phyloP scores from a whole-genome alignment of 2,888 invertebrate species.

The Conomelus anceps region DNA sequence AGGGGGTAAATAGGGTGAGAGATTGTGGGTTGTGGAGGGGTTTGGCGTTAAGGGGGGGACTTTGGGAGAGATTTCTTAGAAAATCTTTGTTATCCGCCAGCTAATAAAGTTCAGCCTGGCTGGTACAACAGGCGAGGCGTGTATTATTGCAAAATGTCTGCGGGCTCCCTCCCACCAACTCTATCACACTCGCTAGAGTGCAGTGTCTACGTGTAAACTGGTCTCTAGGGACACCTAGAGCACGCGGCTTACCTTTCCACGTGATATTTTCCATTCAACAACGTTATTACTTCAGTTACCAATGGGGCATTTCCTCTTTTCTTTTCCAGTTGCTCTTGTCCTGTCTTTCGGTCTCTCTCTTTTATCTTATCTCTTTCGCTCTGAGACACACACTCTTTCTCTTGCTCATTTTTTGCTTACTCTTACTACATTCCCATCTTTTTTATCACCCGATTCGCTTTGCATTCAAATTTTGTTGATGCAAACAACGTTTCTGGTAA shows the following conservation, averaged over 20 bases:
- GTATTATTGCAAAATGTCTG: neutral
- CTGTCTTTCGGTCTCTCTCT: neutral
- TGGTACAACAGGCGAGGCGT: neutral
- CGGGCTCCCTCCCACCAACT: too few relatives aligned
- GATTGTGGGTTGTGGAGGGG: neutral
- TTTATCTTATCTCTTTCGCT: neutral
- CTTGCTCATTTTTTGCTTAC: neutral
- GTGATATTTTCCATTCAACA: neutral
- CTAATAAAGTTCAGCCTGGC: neutral
- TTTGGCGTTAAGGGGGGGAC: too few relatives aligned
- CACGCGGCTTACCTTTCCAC: neutral
- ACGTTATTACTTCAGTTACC: neutral
- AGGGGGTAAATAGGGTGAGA: too few relatives aligned
- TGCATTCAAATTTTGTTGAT: neutral
- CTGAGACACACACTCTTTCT: neutral
- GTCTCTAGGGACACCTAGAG: neutral
- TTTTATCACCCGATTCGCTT: neutral
- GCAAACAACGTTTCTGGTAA: neutral
- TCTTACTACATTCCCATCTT: neutral
- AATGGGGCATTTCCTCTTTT: neutral
- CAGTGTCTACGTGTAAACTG: neutral
- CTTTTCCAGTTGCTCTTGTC: too few relatives aligned
- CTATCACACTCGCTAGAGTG: too few relatives aligned
- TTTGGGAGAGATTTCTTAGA: neutral
- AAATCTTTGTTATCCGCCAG: neutral